Base-by-base conservation (phyloP, 1,140 invertebrate species). In the Brachionus rotundiformis region DNA sequence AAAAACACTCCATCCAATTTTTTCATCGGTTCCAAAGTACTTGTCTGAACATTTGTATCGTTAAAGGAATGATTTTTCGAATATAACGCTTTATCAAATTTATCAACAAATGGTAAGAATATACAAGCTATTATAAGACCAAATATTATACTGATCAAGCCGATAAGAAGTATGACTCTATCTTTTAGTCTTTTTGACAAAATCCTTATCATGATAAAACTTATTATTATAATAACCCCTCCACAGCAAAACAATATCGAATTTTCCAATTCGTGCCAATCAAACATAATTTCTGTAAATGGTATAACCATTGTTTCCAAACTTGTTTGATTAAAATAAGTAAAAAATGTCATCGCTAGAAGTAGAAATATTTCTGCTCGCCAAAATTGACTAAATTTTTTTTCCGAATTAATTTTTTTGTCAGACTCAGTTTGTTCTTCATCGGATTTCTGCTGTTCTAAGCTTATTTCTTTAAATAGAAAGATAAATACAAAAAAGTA, bases 291-390 rank as follows among this genome's bases (percentile, higher is more conserved):
- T 19, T 82, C 81, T 31, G 81, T 82, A n/a, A 82, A 68, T 16
- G 81, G 63, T 16, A 33, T 61, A 13, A 82, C 63, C 25, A 82
- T 71, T 61, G 81, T 82, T 59, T 84, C 83, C 36, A 84, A 63
- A 11, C 77, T 77, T 23, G 83, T 84, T 73, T 84, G 83, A 39
- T 82, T 63, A 81, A 84, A 84, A 54, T 82, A 84, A 29, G 83
- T 81, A 65, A 84, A 83, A 71, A 84, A 84, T 68, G 82, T 68
- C 31, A 84, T 33, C 33, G 61, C 73, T 10, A 83, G 41, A 29
- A 84, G 49, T 11, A 83, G 82, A 25, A 84, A 63, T 25, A 84
- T 82, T 59, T 84, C 83, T 75, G 80, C 79, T 79, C 83, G 13
- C 8, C 83, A 49, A 59, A 83, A 83, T 82, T 83, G 49, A 63